A percentile compares a stretch with the other conserved stretches of the same genome.
Conservation (phyloP, 2,113 vertebrate species). For the Cricetomys ansorgei region DNA sequence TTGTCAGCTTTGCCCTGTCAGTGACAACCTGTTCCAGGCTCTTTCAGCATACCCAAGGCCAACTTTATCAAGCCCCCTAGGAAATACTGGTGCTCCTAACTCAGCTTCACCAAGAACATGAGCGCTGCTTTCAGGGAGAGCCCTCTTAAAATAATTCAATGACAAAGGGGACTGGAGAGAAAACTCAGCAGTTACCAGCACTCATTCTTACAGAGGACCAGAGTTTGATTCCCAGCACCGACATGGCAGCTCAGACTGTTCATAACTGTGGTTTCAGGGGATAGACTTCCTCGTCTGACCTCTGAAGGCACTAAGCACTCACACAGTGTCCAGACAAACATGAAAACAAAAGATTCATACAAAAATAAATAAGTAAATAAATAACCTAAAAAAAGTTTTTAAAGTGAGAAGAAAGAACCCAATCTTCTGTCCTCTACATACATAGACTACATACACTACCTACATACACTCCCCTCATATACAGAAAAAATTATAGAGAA, state of each 20-base stretch:
- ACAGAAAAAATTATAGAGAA: background rate
- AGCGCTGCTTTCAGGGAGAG: background rate
- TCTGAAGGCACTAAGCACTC: background rate
- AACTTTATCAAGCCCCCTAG: background rate
- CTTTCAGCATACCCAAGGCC: background rate
- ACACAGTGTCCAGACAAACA: background rate
- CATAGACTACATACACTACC: background rate
- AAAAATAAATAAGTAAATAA: background rate
- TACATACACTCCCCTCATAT: background rate
- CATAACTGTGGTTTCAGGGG: background rate
- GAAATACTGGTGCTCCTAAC: no score
- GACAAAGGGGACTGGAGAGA: background rate
- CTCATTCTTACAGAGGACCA: background rate
- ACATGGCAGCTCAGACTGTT: background rate
- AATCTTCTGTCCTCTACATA: background rate
- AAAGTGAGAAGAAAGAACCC: background rate
- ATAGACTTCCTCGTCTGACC: background rate
- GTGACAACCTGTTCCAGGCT: background rate
- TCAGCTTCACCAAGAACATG: background rate
- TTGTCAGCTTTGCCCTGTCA: background rate
- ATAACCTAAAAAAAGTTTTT: background rate
- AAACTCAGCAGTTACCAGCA: background rate
- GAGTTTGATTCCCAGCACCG: background rate
- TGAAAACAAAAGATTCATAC: background rate
- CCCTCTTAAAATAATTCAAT: background rate